These are phyloP conservation scores for Zygogramma bicolorata DNA, from an alignment of 2,888 invertebrate species.

Conservation along the genomic window DNA sequence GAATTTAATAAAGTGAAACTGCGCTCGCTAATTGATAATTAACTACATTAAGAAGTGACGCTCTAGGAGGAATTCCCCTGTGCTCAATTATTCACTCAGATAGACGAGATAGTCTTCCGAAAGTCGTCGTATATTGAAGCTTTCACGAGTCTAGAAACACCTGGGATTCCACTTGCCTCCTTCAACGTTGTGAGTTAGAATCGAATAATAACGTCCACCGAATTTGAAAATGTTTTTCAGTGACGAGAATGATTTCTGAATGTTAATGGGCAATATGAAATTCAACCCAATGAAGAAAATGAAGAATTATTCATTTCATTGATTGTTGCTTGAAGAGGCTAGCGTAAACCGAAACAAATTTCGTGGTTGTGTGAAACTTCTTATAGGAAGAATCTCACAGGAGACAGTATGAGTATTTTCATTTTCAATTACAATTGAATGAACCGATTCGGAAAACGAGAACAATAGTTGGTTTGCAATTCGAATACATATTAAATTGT, in stretches of 20 bases:
- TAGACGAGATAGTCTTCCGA: not conserved
- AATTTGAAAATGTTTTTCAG: not conserved
- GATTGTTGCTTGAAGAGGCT: no score
- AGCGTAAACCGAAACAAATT: no score
- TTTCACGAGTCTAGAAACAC: not conserved
- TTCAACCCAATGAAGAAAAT: no score
- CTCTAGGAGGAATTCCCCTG: not conserved
- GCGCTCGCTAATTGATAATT: slow-evolving; percentile 21
- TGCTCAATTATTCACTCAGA: slow-evolving; percentile 7
- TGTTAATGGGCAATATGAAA: not conserved
- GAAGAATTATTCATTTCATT: no score
- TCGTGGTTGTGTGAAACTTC: no score
- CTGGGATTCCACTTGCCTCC: not conserved
- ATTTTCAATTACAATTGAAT: no score
- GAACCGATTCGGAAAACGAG: no score
- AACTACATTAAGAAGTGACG: slow-evolving; percentile 18
- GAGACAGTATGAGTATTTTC: no score
- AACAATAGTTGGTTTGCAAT: no score
- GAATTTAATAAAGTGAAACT: slow-evolving; percentile 21
- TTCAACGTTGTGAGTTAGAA: not conserved
- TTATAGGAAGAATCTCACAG: no score
- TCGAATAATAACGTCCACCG: not conserved
- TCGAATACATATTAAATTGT: no score
- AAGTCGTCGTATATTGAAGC: not conserved
- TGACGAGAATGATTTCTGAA: not conserved